Evolutionary conservation across 1,140 invertebrate genomes (phyloP), one percentile per base, ranked within the genome.

Genomic region (Helicoverpa zea): DNA sequence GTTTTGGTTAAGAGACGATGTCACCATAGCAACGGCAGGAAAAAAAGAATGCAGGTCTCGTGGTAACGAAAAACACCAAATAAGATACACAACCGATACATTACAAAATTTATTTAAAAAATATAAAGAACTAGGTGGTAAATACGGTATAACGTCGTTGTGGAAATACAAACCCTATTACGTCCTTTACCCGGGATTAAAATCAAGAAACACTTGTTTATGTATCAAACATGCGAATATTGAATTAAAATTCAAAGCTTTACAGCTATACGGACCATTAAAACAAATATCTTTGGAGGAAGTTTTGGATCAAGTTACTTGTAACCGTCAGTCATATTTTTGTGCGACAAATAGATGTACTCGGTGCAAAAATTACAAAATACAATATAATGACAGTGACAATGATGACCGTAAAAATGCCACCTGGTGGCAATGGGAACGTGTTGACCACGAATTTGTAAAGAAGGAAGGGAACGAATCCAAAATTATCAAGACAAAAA

Each of bases 371-470:
- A 54, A 54, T 10, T 54, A 54, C 52, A 54, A 54, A 54, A n/a
- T 54, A 3, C 52, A 54, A 10, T 54, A 54, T 59, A 59, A 59
- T 16, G 58, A 59, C 13, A 59, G 58, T 59, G 13, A 14, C 29
- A 7, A 59, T 59, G 16, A 59, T 3, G 13, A 59, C 4, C 13
- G 13, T 16, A n/a, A 5, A 59, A 59, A 59, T 59, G 58, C 29
- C 13, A 59, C 58, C 58, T 59, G 58, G 58, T 59, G 58, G 58
- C 58, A 59, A 14, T 59, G 58, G 58, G 58, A 59, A n/a, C n/a
- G n/a, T n/a, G n/a, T n/a, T n/a, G n/a, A n/a, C n/a, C n/a, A n/a
- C n/a, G n/a, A n/a, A n/a, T n/a, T n/a, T n/a, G n/a, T n/a, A n/a
- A n/a, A n/a, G n/a, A n/a, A n/a, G n/a, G n/a, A n/a, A n/a, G n/a